These are phyloP conservation scores for Fragum fragum DNA, from an alignment of 2,888 invertebrate genomes.

Conservation along the genomic window DNA sequence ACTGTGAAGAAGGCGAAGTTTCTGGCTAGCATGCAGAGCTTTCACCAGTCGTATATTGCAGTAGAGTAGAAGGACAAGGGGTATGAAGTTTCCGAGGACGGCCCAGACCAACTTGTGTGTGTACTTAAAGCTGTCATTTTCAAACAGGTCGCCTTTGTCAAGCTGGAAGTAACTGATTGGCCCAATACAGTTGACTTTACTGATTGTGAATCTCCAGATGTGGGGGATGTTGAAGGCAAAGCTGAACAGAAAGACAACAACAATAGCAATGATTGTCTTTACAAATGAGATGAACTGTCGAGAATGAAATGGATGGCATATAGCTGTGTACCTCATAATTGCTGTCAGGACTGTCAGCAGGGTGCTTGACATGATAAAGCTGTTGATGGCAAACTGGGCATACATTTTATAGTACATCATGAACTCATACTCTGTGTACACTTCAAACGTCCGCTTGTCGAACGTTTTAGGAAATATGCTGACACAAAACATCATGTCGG, in stretches of 20 bases:
- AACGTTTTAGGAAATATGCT: slow-evolving; percentile 88
- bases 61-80: slow-evolving; percentile 75
- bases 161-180: slow-evolving; percentile 39
- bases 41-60: slow-evolving; percentile 80
- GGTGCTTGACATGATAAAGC: slow-evolving; percentile 90
- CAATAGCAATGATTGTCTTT: slow-evolving; percentile 89
- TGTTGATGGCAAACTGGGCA: slow-evolving; percentile 74
- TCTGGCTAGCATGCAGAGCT: slow-evolving; percentile 76
- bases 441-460: slow-evolving; percentile 44
- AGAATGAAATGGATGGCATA: slow-evolving; percentile 91
- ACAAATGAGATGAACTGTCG: slow-evolving; percentile 90
- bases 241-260: slow-evolving; percentile 90
- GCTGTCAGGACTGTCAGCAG: slow-evolving; percentile 92
- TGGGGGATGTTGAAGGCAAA: slow-evolving; percentile 90
- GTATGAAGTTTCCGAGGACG: slow-evolving; percentile 77
- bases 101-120: slow-evolving; percentile 76
- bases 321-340: slow-evolving; percentile 91
- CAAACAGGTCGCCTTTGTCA: slow-evolving; percentile 52
- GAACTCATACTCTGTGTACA: slow-evolving; percentile 89
- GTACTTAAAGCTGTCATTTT: slow-evolving; percentile 65
- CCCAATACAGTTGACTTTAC: slow-evolving; percentile 35
- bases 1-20: slow-evolving; percentile 75
- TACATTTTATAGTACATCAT: slow-evolving; percentile 78
- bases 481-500: slow-evolving; percentile 89
- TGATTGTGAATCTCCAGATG: slow-evolving; percentile 70